Evolutionary conservation across 2,113 vertebrate genomes (phyloP).

Genomic region (Andinoacara biseriatus): DNA sequence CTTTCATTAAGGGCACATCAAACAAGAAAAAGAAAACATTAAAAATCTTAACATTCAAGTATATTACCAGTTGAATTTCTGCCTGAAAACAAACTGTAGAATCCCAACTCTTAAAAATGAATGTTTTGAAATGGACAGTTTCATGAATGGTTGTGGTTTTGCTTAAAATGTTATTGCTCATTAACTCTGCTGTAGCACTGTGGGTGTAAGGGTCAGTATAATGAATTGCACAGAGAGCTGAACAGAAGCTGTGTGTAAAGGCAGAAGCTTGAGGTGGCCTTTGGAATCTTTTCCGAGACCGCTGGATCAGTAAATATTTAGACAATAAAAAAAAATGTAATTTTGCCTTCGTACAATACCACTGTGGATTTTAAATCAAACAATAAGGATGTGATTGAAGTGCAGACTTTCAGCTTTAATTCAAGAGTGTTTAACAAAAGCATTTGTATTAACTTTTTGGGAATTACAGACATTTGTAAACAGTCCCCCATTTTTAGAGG

Average conservation of each 20-base stretch:
- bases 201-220: not conserved
- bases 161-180: not conserved
- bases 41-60: not conserved
- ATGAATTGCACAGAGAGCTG: slow-evolving; percentile 11
- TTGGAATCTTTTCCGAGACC: not conserved
- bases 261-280: not conserved
- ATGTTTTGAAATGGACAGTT: not conserved
- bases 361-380: not conserved
- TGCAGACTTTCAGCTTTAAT: not conserved
- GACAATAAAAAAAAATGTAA: not conserved
- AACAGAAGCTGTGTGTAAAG: slow-evolving; percentile 52
- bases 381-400: not conserved
- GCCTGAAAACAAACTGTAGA: not conserved
- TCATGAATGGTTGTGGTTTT: not conserved
- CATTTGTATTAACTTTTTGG: not conserved
- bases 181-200: not conserved
- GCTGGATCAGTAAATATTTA: not conserved
- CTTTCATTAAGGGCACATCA: not conserved
- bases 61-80: not conserved
- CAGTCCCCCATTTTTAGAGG: not conserved
- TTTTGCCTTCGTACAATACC: not conserved
- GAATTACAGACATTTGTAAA: not conserved
- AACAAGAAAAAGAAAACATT: not conserved
- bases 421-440: not conserved
- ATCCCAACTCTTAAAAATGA: not conserved